Conservation (phyloP, 2,113 vertebrate genomes). For the Lathamus discolor region DNA sequence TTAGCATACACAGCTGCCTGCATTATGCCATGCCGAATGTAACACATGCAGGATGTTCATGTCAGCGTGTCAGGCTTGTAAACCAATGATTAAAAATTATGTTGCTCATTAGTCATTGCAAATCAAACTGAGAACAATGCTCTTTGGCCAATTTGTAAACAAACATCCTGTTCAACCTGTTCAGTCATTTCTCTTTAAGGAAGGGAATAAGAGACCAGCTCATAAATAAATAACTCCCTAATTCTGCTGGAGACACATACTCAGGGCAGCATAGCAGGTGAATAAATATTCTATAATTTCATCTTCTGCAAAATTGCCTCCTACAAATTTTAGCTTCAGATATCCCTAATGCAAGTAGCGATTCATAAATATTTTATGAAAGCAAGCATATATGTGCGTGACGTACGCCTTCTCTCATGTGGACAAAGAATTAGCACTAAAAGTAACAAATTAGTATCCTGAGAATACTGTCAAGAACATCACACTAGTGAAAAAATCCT, state of each 20-base stretch:
- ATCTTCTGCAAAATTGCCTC: conserved; percentile 62
- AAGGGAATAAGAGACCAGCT: conserved; percentile 19
- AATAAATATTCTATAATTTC: conserved; percentile 58
- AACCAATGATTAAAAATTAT: conserved; percentile 69
- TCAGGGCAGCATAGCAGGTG: conserved; percentile 33
- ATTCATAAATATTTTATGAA: conserved; percentile 47
- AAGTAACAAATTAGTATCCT: conserved; percentile 43
- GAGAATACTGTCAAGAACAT: conserved; percentile 28
- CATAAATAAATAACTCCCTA: conserved; percentile 56
- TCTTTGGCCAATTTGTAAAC: conserved; percentile 60
- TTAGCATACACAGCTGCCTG: not conserved
- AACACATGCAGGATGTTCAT: not conserved
- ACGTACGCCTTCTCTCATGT: not conserved
- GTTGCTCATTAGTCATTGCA: conserved; percentile 59
- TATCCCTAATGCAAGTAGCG: conserved; percentile 40
- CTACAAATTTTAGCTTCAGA: conserved; percentile 46
- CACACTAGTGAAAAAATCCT: not conserved
- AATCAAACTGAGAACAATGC: conserved; percentile 61
- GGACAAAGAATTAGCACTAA: conserved; percentile 37
- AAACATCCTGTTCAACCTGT: conserved; percentile 52
- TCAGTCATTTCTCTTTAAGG: conserved; percentile 41
- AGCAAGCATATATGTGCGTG: not conserved
- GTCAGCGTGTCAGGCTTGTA: conserved; percentile 45
- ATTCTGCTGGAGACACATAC: conserved; percentile 35
- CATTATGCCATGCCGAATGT: not conserved